phyloP scores from a whole-genome alignment of 2,113 vertebrate species.

The Etheostoma cragini region DNA sequence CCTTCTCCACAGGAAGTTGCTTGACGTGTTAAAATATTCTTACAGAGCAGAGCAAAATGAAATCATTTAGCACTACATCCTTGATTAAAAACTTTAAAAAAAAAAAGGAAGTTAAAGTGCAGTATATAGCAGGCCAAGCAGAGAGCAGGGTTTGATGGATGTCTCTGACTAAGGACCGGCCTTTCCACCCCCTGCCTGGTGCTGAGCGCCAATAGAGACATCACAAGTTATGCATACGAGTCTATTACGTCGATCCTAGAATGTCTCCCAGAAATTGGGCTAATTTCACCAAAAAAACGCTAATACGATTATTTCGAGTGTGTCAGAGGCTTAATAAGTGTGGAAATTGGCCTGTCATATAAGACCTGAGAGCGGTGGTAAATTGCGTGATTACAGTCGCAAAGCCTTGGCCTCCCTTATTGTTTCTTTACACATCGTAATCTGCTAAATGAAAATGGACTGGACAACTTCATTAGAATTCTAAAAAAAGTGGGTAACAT shows the following conservation, averaged over 20 bases:
- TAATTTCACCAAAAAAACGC: constrained; percentile 82
- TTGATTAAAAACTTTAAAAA: constrained; percentile 56
- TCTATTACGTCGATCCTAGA: constrained; percentile 71
- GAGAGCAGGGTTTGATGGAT: constrained; percentile 65
- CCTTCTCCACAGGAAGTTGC: constrained; percentile 37
- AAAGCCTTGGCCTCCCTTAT: constrained; percentile 82
- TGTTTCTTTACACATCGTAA: constrained; percentile 88
- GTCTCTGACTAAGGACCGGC: constrained; percentile 44
- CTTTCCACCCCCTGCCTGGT: constrained; percentile 68
- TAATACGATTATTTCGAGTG: constrained; percentile 90
- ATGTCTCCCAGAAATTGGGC: constrained; percentile 79
- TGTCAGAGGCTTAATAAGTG: constrained; percentile 90
- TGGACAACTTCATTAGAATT: constrained; percentile 84
- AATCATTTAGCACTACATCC: constrained; percentile 50
- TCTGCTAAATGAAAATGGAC: constrained; percentile 83
- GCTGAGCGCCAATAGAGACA: constrained; percentile 77
- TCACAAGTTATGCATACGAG: constrained; percentile 69
- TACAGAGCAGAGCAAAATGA: constrained; percentile 40
- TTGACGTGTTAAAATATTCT: constrained; percentile 60
- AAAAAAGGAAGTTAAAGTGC: constrained; percentile 31
- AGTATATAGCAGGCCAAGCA: constrained; percentile 24
- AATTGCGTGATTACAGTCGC: constrained; percentile 83
- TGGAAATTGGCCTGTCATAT: constrained; percentile 89
- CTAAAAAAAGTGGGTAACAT: constrained; percentile 78
- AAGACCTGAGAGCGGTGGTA: constrained; percentile 83